These are phyloP conservation scores for Yasuhikotakia modesta DNA, from an alignment of 2,797 vertebrate genomes.

Conservation along the genomic window DNA sequence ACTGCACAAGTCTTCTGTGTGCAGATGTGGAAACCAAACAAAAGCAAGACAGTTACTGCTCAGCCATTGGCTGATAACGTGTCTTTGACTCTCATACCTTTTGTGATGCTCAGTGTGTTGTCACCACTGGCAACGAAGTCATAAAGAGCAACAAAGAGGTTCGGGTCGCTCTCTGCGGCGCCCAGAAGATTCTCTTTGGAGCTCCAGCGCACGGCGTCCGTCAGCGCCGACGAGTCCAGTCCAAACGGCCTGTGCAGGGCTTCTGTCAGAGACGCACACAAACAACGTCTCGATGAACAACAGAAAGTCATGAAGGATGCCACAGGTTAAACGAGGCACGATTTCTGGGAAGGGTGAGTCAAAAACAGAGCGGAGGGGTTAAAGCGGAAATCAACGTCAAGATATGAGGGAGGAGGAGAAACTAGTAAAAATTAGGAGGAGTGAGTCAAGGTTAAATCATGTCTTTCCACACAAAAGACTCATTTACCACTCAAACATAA, in stretches of 20 bases:
- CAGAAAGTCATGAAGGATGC: not conserved
- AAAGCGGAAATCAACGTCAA: conserved; percentile 11
- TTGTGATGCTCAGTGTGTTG: conserved; percentile 99
- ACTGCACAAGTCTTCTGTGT: no score
- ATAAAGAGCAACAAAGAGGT: conserved; percentile 99
- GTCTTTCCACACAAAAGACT: not conserved
- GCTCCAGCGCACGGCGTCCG: conserved; percentile 98
- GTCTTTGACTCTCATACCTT: conserved; percentile 80
- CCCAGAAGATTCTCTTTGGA: conserved; percentile 98
- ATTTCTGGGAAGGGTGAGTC: conserved; percentile 35
- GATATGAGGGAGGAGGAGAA: conserved; percentile 23
- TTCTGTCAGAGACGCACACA: conserved; percentile 75
- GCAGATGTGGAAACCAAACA: not conserved
- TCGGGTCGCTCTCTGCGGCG: conserved; percentile 94
- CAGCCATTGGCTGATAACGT: not conserved
- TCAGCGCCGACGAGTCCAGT: conserved; percentile 90
- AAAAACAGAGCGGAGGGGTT: conserved; percentile 17
- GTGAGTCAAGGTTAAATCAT: not conserved
- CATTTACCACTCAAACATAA: no score
- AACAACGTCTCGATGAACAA: not conserved
- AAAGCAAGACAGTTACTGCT: not conserved
- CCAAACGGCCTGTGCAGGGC: conserved; percentile 92
- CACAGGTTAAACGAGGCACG: conserved; percentile 18
- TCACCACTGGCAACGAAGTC: conserved; percentile 99
- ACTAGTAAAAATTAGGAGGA: not conserved